Conservation (phyloP, 2,888 invertebrate species). For the Luperina testacea region DNA sequence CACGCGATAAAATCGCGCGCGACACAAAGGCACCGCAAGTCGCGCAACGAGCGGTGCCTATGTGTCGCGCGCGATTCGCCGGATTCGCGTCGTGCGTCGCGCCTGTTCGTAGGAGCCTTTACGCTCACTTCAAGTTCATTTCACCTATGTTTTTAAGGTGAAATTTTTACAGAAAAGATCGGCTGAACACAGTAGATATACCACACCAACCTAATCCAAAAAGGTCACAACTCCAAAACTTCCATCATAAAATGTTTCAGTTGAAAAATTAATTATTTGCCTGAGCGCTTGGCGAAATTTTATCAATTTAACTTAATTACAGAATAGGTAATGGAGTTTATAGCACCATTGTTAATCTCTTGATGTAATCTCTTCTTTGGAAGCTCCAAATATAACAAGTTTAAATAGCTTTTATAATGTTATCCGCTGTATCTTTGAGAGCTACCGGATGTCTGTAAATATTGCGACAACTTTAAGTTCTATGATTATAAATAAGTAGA, state of each 20-base stretch:
- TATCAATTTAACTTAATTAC: conserved; percentile 86
- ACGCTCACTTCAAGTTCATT: not conserved
- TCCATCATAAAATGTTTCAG: conserved; percentile 68
- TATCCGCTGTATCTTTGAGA: conserved; percentile 2
- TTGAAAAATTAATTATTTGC: conserved; percentile 81
- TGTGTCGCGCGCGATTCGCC: too few relatives aligned
- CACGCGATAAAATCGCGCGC: too few relatives aligned
- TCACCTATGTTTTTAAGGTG: not conserved
- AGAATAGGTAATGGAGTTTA: conserved; percentile 83
- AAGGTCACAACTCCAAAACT: conserved; percentile 65
- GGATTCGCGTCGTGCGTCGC: too few relatives aligned
- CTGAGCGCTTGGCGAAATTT: conserved; percentile 80
- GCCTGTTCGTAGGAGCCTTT: too few relatives aligned
- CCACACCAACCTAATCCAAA: conserved; percentile 44
- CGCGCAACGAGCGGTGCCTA: too few relatives aligned
- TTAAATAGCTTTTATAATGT: conserved; percentile 51
- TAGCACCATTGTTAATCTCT: conserved; percentile 83
- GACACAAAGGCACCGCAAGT: too few relatives aligned
- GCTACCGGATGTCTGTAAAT: conserved; percentile 4
- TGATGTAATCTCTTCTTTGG: conserved; percentile 73
- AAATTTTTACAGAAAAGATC: not conserved
- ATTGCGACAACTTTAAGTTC: not conserved
- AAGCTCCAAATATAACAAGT: conserved; percentile 71
- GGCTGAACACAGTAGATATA: conserved; percentile 26
- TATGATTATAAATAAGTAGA: not conserved